Evolutionary conservation across 53 echinoderm and acorn worm genomes (phyloP).

Genomic region (Paracentrotus lividus): DNA sequence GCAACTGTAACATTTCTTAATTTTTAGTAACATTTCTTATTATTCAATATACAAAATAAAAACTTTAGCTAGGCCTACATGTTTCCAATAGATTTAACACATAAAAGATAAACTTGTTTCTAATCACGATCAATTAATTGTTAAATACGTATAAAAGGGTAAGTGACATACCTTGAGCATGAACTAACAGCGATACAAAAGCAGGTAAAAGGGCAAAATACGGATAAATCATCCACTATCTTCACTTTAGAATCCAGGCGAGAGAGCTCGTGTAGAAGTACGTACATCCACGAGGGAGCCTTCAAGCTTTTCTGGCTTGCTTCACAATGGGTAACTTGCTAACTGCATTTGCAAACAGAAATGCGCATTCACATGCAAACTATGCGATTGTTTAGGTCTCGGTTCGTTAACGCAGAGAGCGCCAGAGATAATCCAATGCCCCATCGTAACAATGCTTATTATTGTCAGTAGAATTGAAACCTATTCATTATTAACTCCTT

Average conservation of each 20-base stretch:
- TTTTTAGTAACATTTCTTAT: too few relatives aligned
- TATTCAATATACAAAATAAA: too few relatives aligned
- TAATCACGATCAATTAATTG: neutral
- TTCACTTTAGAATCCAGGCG: neutral
- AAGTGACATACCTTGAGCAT: neutral
- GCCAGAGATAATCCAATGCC: neutral
- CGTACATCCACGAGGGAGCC: neutral
- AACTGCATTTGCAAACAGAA: neutral
- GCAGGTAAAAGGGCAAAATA: neutral
- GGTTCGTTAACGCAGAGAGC: neutral
- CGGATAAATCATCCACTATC: neutral
- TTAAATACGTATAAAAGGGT: neutral
- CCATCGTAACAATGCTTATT: neutral
- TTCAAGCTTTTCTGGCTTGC: neutral
- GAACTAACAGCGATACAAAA: neutral
- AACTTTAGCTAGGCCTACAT: neutral
- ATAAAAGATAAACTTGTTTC: neutral
- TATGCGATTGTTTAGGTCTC: neutral
- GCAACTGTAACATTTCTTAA: too few relatives aligned
- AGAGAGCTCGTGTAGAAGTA: neutral
- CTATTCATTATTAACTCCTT: neutral
- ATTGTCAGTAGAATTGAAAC: neutral
- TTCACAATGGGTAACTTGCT: neutral
- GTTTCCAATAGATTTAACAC: neutral
- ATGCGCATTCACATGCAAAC: constrained; percentile 11